A percentile compares a stretch with the other conserved stretches of the same genome.
phyloP scores from a whole-genome alignment of 2,113 vertebrate genomes.

The Oceanodroma tethys region DNA sequence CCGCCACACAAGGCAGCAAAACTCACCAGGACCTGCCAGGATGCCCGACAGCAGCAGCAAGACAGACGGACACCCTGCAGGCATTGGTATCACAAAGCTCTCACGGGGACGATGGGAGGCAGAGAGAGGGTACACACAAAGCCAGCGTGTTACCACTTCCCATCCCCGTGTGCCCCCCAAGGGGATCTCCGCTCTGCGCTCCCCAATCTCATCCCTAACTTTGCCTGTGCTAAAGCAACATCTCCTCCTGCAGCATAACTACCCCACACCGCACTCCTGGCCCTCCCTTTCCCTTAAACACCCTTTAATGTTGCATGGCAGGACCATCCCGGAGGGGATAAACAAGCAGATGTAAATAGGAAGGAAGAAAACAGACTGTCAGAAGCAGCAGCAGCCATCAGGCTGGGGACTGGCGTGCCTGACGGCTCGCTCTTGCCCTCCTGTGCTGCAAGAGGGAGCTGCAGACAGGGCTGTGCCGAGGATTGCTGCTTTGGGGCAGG shows the following conservation, averaged over 20 bases:
- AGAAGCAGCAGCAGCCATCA: neutral
- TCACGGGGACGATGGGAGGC: accelerated
- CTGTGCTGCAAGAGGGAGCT: slow-evolving; percentile 32
- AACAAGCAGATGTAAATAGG: neutral
- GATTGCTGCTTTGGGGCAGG: neutral
- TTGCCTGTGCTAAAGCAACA: neutral
- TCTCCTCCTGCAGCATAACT: neutral
- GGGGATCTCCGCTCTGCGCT: neutral
- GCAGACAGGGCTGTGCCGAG: neutral
- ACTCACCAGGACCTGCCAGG: neutral
- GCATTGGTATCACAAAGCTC: neutral
- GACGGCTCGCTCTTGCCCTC: slow-evolving; percentile 49
- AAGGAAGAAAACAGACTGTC: neutral
- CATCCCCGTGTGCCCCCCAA: no score
- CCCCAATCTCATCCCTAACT: neutral
- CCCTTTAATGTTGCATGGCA: neutral
- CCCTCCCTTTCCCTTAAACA: neutral
- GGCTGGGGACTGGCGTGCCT: neutral
- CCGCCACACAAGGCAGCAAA: neutral
- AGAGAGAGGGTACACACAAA: neutral
- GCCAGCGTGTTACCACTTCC: accelerated
- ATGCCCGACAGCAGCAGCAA: accelerated
- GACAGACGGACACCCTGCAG: neutral
- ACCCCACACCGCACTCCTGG: neutral
- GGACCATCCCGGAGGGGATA: neutral